Evolutionary conservation across 2,797 vertebrate species (phyloP).

Genomic region (Crocodylus rhombifer): DNA sequence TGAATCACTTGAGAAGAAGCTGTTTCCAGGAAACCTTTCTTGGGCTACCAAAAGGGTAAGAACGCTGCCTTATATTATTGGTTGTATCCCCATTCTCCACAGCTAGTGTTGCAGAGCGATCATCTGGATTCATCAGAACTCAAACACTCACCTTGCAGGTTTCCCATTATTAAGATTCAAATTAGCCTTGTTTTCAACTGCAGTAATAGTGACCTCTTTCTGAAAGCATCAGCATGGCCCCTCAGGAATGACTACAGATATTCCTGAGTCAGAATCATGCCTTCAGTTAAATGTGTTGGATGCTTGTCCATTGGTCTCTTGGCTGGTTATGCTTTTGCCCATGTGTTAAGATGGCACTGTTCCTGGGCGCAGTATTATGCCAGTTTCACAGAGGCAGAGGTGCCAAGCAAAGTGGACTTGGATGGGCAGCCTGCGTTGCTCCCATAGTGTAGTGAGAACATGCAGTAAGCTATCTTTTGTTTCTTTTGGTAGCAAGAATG

Average conservation of each 20-base stretch:
- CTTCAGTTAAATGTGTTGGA: slow-evolving; percentile 43
- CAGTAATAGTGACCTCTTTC: background rate
- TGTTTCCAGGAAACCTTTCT: background rate
- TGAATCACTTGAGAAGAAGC: slow-evolving; percentile 9
- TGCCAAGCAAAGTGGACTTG: slow-evolving; percentile 76
- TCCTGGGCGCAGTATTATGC: slow-evolving; percentile 64
- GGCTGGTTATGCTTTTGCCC: slow-evolving; percentile 42
- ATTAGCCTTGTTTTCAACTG: background rate
- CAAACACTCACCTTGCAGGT: background rate
- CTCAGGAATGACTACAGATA: background rate
- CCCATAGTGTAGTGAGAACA: background rate
- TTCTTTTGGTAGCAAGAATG: slow-evolving; percentile 61
- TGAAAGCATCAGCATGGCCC: background rate
- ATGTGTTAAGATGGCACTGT: slow-evolving; percentile 67
- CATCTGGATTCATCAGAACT: background rate
- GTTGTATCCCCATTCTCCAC: background rate
- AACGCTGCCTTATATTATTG: background rate
- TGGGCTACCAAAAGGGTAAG: slow-evolving; percentile 11
- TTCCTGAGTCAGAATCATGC: slow-evolving; percentile 49
- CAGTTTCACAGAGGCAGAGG: slow-evolving; percentile 66
- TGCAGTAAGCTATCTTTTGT: slow-evolving; percentile 64
- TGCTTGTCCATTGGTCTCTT: slow-evolving; percentile 47
- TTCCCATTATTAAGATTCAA: background rate
- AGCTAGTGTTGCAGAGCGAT: background rate
- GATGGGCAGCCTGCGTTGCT: slow-evolving; percentile 59